Percentiles rank a stretch among this genome's conserved stretches.
Evolutionary conservation across 2,113 vertebrate genomes (phyloP).

Genomic region (Cettia cetti): DNA sequence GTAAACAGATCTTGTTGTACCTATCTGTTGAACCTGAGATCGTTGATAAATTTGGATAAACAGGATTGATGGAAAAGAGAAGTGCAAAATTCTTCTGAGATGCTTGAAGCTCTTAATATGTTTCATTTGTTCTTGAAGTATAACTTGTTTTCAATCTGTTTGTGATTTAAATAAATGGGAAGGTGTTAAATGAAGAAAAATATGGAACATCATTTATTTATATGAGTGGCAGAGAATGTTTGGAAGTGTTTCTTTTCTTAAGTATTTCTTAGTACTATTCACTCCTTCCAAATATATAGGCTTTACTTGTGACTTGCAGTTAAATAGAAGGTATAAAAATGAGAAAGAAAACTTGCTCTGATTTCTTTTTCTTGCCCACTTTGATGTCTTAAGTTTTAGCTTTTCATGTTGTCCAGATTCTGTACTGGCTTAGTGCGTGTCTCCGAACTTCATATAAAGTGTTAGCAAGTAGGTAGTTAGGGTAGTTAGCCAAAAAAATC

Average conservation of each 20-base stretch:
- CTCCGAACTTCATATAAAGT: neutral
- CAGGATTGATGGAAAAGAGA: conserved; percentile 3
- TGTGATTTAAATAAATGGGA: neutral
- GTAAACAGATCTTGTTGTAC: conserved; percentile 35
- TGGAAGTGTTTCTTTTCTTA: neutral
- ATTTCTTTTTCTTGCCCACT: neutral
- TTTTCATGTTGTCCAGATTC: neutral
- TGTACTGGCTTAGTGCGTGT: neutral
- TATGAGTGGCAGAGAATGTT: neutral
- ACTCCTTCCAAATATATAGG: neutral
- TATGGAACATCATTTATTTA: neutral
- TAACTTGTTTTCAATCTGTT: neutral
- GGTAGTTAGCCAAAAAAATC: neutral
- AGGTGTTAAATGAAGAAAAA: neutral
- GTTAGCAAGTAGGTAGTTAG: neutral
- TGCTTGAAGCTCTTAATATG: conserved; percentile 33
- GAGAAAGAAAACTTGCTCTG: neutral
- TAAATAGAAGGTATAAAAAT: neutral
- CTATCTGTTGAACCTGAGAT: conserved; percentile 26
- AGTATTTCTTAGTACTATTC: neutral
- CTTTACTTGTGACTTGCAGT: neutral
- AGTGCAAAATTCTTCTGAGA: conserved; percentile 41
- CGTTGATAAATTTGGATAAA: conserved; percentile 35
- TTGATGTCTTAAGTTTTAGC: neutral
- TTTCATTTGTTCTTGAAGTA: neutral